A percentile compares a stretch with the other conserved stretches of the same genome.
phyloP scores from a whole-genome alignment of 2,113 vertebrate genomes.

The Terrapene triunguis region DNA sequence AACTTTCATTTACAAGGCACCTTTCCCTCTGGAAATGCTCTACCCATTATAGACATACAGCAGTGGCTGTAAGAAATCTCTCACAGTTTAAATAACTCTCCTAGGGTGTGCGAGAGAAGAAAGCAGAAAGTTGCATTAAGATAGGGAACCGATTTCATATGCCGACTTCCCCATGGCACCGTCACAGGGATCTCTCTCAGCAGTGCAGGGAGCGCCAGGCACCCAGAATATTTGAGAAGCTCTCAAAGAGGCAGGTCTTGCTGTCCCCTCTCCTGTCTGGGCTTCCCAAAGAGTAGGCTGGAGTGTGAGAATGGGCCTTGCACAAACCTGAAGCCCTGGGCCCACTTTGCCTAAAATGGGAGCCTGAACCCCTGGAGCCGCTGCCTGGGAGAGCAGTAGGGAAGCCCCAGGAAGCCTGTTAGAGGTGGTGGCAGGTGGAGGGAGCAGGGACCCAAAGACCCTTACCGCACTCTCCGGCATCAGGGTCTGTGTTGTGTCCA shows the following conservation, averaged over 20 bases:
- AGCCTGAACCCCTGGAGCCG: not conserved
- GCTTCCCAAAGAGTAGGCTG: not conserved
- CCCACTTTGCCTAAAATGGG: fast-evolving
- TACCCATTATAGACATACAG: fast-evolving
- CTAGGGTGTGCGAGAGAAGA: not conserved
- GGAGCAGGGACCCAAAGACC: fast-evolving
- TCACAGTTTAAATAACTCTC: fast-evolving
- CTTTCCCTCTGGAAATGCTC: fast-evolving
- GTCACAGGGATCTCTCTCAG: fast-evolving
- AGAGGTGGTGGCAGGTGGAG: not conserved
- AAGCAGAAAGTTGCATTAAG: not conserved
- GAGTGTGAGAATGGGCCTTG: not conserved
- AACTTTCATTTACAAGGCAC: not conserved
- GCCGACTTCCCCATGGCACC: not conserved
- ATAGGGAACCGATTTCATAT: not conserved
- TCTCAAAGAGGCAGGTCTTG: not conserved
- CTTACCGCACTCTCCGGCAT: not conserved
- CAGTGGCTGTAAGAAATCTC: not conserved
- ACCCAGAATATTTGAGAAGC: not conserved
- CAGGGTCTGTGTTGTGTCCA: not conserved
- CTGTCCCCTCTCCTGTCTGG: not conserved
- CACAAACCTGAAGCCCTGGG: not conserved
- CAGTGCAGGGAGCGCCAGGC: not conserved
- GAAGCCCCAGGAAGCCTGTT: fast-evolving
- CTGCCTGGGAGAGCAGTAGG: not conserved